Base-by-base conservation (phyloP, 2,113 vertebrate species). In the Donacobius atricapilla region DNA sequence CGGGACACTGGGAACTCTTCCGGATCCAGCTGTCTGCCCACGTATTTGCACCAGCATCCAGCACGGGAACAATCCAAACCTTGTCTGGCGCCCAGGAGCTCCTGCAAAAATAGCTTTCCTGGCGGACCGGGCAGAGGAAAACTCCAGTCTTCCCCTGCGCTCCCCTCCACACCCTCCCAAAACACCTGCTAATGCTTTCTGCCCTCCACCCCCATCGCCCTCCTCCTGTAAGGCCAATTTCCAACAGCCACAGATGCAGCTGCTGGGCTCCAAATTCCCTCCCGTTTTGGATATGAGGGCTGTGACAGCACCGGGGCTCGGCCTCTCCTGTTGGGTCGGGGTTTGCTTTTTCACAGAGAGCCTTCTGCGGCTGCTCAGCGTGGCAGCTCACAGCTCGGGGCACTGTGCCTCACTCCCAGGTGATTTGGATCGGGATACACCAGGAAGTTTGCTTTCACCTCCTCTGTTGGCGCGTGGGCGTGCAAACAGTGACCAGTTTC, bases 371-470 rank as follows among this genome's bases (percentile, higher is more conserved):
- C 95, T 15, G 15, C 71, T 56, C 79, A 61, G 68, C 50, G 11
- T 0, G 14, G 76, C 64, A 22, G 80, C 76, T 87, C 91, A 35
- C 79, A 94, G 96, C 94, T 95, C 7, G 0, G 79, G 11, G 72
- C 95, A 30, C 76, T 83, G 91, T 65, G 64, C 89, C 35, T 44
- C 15, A 1, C 68, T 97, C 96, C 97, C 95, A 83, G 95, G 95
- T 94, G 96, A 96, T 77, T 68, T 90, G 96, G 94, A 93, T 91
- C 84, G 76, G 97, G 94, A 82, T 23, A 90, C 78, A 95, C 81
- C 95, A 95, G 97, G 97, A 98, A 97, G 97, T 97, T 97, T 97
- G 96, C 95, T 97, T 97, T 98, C 45, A 22, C 80, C 94, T 65
- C 91, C 89, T 96, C 97, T n/a, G 90, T 96, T 39, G 66, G 96